Conservation (phyloP, 2,797 vertebrate genomes). For the Cuniculus paca region DNA sequence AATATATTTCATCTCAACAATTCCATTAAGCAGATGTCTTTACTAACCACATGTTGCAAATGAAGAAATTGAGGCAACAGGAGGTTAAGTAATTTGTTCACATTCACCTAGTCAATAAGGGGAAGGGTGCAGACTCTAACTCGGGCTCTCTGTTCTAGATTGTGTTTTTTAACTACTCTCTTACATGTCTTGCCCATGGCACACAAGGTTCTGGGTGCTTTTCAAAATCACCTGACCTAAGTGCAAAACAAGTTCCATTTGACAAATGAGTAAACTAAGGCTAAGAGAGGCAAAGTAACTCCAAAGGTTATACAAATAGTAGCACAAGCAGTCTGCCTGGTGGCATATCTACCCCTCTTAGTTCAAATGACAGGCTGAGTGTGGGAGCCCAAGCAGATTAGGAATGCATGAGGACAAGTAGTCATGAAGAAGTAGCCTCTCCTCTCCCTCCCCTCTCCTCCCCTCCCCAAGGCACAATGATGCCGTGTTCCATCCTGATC, state of each 20-base stretch:
- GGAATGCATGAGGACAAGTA: not conserved
- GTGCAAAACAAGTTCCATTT: not conserved
- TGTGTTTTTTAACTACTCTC: not conserved
- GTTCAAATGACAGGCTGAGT: not conserved
- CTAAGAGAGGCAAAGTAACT: not conserved
- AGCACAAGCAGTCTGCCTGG: not conserved
- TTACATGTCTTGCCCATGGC: not conserved
- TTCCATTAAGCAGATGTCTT: not conserved
- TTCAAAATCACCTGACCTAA: slow-evolving; percentile 4
- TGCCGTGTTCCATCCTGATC: not conserved
- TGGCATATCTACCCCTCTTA: not conserved
- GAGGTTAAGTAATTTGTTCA: not conserved
- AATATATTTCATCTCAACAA: not conserved
- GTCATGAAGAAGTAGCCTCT: not conserved
- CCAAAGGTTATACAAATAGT: not conserved
- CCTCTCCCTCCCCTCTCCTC: too few species aligned
- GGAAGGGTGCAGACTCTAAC: not conserved
- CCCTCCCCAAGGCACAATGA: not conserved
- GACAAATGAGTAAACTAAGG: slow-evolving; percentile 42
- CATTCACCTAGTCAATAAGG: not conserved
- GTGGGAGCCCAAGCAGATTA: not conserved
- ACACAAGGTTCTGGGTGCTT: not conserved
- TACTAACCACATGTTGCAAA: not conserved
- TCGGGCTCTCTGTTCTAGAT: not conserved
- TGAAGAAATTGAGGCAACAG: slow-evolving; percentile 9